These are phyloP conservation scores for Pyrocephalus nanus DNA, from an alignment of 2,797 vertebrate species.

Conservation along the genomic window DNA sequence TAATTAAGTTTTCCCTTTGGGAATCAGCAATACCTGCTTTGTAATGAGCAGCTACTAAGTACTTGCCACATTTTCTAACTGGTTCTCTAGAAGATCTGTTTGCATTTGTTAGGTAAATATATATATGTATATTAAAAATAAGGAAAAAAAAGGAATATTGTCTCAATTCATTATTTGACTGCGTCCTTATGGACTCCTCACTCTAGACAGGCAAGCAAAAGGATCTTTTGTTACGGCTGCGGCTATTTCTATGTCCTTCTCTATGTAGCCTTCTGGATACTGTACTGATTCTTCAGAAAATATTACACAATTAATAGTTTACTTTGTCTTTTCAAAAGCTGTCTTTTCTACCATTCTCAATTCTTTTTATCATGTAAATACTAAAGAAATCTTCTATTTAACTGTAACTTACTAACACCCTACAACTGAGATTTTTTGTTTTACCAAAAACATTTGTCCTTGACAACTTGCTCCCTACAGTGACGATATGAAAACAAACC, in stretches of 20 bases:
- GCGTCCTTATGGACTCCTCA: not conserved
- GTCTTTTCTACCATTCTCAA: not conserved
- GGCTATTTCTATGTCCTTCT: not conserved
- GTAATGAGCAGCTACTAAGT: not conserved
- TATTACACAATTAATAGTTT: not conserved
- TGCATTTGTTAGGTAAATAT: not conserved
- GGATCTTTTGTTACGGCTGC: not conserved
- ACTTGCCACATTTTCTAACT: not conserved
- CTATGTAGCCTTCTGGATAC: not conserved
- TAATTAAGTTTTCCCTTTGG: conserved; percentile 7
- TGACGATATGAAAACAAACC: not conserved
- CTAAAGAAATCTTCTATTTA: not conserved
- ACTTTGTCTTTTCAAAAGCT: conserved; percentile 1
- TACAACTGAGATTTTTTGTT: not conserved
- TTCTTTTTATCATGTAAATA: not conserved
- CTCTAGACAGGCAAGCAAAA: not conserved
- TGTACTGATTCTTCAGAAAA: not conserved
- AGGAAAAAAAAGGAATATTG: not conserved
- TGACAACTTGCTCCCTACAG: not conserved
- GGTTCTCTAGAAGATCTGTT: not conserved
- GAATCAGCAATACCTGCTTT: not conserved
- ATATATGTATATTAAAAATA: not conserved
- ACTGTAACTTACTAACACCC: not conserved
- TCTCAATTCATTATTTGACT: not conserved
- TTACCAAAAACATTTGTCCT: not conserved